A percentile compares a stretch with the other conserved stretches of the same genome.
Conservation (phyloP, 2,888 invertebrate genomes). For the Priocnemis perturbator region DNA sequence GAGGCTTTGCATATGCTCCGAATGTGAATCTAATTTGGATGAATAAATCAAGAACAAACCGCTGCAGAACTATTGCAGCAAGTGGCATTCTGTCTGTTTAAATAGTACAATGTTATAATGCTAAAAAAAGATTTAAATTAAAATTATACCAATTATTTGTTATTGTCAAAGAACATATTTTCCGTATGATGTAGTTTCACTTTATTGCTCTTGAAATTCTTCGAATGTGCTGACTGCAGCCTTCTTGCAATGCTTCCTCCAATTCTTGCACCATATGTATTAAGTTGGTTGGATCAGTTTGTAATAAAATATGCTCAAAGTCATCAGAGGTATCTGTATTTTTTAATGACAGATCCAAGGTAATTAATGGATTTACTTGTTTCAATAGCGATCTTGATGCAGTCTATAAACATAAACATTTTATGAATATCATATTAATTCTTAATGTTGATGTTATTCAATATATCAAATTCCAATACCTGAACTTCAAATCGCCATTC, state of each 20-base stretch:
- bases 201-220: constrained; percentile 77
- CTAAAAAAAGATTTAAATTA: background rate
- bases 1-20: constrained; percentile 48
- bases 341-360: constrained; percentile 78
- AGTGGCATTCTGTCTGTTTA: background rate
- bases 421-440: background rate
- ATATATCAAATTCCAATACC: constrained; percentile 63
- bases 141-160: background rate
- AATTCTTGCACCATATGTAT: constrained; percentile 77
- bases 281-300: constrained; percentile 79
- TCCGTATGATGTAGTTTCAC: constrained; percentile 27
- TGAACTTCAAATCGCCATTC: constrained; percentile 83
- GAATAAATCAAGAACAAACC: constrained; percentile 6
- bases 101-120: background rate
- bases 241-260: constrained; percentile 78
- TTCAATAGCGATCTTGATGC: constrained; percentile 79
- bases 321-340: constrained; percentile 61
- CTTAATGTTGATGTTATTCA: background rate
- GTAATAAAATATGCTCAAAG: constrained; percentile 72
- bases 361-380: constrained; percentile 79
- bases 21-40: constrained; percentile 38
- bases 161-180: background rate
- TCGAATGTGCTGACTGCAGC: constrained; percentile 78
- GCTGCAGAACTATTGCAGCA: constrained; percentile 10
- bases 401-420: constrained; percentile 70